A percentile compares a stretch with the other conserved stretches of the same genome.
Conservation (phyloP, 2,888 invertebrate species). For the Phengaris arion region DNA sequence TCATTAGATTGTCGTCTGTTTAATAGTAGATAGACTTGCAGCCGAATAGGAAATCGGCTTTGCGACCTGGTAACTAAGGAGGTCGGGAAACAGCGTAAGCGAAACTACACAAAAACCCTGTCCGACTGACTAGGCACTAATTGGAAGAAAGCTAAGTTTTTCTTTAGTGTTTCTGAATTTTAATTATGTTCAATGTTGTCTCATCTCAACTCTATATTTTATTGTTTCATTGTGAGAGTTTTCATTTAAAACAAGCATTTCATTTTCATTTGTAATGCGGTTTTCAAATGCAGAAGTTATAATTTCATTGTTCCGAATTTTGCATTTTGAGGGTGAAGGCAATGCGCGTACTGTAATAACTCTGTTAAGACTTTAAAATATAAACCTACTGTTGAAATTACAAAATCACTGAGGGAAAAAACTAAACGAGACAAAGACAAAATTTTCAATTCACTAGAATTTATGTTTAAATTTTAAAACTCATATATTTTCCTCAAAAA, state of each 20-base stretch:
- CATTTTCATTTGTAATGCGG: constrained; percentile 21
- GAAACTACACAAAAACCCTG: constrained; percentile 61
- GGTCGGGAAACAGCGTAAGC: constrained; percentile 60
- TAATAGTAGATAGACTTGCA: constrained; percentile 41
- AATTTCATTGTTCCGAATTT: constrained; percentile 31
- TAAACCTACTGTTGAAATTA: background rate
- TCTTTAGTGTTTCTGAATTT: constrained; percentile 43
- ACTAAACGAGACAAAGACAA: too few relatives aligned
- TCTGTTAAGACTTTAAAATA: background rate
- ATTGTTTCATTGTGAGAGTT: background rate
- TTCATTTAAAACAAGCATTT: constrained; percentile 1
- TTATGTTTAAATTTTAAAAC: too few relatives aligned
- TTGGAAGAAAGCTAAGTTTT: constrained; percentile 56
- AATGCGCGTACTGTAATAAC: constrained; percentile 31
- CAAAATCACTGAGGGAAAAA: too few relatives aligned
- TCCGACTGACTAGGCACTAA: constrained; percentile 58
- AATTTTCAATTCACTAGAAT: too few relatives aligned
- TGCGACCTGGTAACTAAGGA: constrained; percentile 58
- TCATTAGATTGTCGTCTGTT: constrained; percentile 37
- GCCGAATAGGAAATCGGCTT: constrained; percentile 56
- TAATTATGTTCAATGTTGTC: constrained; percentile 26
- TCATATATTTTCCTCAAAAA: too few relatives aligned
- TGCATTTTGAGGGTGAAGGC: constrained; percentile 35
- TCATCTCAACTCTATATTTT: background rate
- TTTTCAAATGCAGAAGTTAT: constrained; percentile 26